Base-by-base conservation (phyloP, 2,113 vertebrate species). In the Carlito syrichta region DNA sequence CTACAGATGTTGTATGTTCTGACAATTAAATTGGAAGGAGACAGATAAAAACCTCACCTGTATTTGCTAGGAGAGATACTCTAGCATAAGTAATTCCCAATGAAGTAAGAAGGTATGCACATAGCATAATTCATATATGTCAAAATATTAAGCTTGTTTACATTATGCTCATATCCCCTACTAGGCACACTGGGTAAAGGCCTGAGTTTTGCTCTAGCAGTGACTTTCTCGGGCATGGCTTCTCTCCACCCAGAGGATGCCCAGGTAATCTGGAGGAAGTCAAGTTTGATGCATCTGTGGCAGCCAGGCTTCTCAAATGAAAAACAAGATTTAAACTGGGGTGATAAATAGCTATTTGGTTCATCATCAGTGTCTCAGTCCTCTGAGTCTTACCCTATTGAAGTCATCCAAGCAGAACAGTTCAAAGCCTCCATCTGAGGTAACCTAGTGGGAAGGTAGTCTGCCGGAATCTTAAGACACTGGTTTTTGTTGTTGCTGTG, bases 21-120 rank as follows among this genome's bases (percentile, higher is more conserved):
- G 52, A 95, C 94, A 95, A 94, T 77, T 96, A 92, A 95, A 86
- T 93, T 71, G 89, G 94, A 95, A 91, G 32, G 13, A 95, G 89
- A 60, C 43, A 89, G 63, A 43, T 87, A 84, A 96, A 98, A 66
- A 93, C 23, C 71, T 78, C 89, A 63, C 38, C 69, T 43, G 52
- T 86, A 74, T 90, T 94, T 90, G 20, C 92, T 58, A 81, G 69
- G 35, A 89, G 23, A 63, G 71, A 71, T 48, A 79, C n/a, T 93
- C 8, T 56, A n/a, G 76, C 66, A 93, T 62, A 71, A 82, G 27
- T 50, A 87, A 73, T 87, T 86, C 89, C n/a, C 79, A 23, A 22
- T 19, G 32, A 95, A 95, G 83, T 89, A 71, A 85, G 50, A 32
- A 84, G 84, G 5, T 69, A 52, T 19, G 32, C 17, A 84, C 43